Evolutionary conservation across 2,797 vertebrate species (phyloP), one percentile per base, ranked within the genome.

Genomic region (Lepilemur septentrionalis): DNA sequence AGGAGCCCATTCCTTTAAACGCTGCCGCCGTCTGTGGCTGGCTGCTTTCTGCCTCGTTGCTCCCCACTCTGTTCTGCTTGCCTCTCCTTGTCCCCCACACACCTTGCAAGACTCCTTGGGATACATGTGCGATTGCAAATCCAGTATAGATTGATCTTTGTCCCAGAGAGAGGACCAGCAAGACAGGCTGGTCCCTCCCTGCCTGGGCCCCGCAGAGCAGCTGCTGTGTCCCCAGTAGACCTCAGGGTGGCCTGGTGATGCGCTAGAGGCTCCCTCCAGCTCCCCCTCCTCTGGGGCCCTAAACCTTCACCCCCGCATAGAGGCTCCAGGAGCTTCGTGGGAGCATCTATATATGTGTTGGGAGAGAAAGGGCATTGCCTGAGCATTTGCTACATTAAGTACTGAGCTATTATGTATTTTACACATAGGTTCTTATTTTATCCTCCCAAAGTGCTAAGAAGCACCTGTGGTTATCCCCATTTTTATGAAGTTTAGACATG

Each of bases 1-100:
- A 15, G 41, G 95, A 75, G 97, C 91, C 97, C 91, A 94, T 97
- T 91, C 95, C 73, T 97, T 96, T 97, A 96, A 98, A 96, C 46
- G 81, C 97, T 63, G 88, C 87, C 93, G 93, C 95, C 73, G 41
- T 97, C 93, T 96, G 57, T 61, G 72, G 96, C 93, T 59, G 89
- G 90, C 52, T 43, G 93, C 95, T 95, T 50, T 65, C 57, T 82
- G 89, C 73, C 70, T 87, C 4, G 13, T 9, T 67, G 85, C 73
- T 41, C 59, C 63, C 22, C 55, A 22, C 35, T 82, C 61, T 22
- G 0, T 32, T 18, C 35, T 32, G 41, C 89, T 80, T 43, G 23
- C 80, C 75, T 81, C 59, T 57, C 61, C 82, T 9, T n/a, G 52
- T 89, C 70, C 95, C 91, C 32, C 84, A 63, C 82, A 11, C 55